Evolutionary conservation across 1,140 invertebrate species (phyloP), one percentile per base, ranked within the genome.

Genomic region (Drosophila mojavensis): DNA sequence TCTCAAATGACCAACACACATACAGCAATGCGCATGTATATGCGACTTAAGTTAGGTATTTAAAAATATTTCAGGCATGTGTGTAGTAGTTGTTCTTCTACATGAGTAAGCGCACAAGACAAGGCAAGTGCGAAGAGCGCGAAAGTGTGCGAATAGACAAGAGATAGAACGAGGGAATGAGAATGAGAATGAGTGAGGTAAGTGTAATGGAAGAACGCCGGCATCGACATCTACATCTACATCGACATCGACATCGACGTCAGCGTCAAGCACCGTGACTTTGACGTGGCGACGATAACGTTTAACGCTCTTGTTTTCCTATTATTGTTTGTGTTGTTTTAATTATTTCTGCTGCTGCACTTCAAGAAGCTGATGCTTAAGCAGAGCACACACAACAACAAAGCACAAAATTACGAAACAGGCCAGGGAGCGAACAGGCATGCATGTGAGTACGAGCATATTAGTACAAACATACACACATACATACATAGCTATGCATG

Each of bases 341-440:
- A 48, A 4, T 45, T 62, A 53, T 48, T 66, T 41, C 15, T 51
- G 54, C 17, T 39, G 36, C 58, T 75, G 48, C 39, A 65, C 39
- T 62, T 63, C 1, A 62, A 58, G 53, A 53, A 59, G 47, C 54
- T 75, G 28, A 24, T 50, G 50, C 47, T 63, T 61, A 13, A 61
- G 50, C 39, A 50, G 5, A 51, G 64, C 51, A 28, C 54, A 41
- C 45, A 48, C 54, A 56, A 53, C 63, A 50, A 63, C 33, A 5
- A 7, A 69, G 56, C 36, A 33, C 36, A 60, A 48, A 82, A 82
- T 86, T 86, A 77, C 82, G 83, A 85, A 85, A 82, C 75, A 75
- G 70, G 13, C 39, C 47, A 70, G 54, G 62, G 61, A 69, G 43
- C 48, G 47, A 47, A 43, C 24, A 63, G n/a, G 33, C n/a, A 47